Conservation (phyloP, 2,888 invertebrate genomes). For the Ormyrus thymus region DNA sequence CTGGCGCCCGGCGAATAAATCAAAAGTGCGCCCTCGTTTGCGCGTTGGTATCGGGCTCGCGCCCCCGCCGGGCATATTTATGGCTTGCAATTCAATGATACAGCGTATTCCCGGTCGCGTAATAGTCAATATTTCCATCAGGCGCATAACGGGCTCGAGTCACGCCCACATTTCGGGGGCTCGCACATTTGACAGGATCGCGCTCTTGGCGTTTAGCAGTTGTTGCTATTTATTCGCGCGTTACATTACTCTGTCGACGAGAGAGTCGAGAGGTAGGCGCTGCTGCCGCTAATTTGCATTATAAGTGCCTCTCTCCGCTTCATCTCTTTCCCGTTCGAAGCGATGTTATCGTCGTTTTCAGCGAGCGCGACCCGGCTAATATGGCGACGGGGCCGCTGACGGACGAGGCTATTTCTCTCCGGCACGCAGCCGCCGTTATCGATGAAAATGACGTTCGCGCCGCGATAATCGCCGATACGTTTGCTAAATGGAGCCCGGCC, state of each 20-base stretch:
- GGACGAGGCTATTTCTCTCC: neutral
- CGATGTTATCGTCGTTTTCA: slow-evolving; percentile 32
- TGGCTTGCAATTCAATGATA: slow-evolving; percentile 73
- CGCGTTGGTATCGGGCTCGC: slow-evolving; percentile 29
- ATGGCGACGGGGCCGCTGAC: neutral
- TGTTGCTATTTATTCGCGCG: slow-evolving; percentile 75
- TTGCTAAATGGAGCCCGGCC: slow-evolving; percentile 6
- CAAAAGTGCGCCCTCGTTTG: slow-evolving; percentile 72
- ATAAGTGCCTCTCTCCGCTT: slow-evolving; percentile 73
- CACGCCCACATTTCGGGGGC: slow-evolving; percentile 67
- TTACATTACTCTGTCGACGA: slow-evolving; percentile 66
- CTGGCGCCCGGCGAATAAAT: slow-evolving; percentile 66
- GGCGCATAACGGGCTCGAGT: slow-evolving; percentile 71
- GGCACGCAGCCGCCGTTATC: neutral
- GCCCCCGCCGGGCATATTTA: slow-evolving; percentile 71
- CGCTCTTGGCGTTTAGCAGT: slow-evolving; percentile 69
- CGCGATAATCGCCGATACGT: slow-evolving; percentile 17
- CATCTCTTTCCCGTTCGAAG: slow-evolving; percentile 69
- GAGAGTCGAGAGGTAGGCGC: slow-evolving; percentile 33
- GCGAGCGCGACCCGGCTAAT: neutral
- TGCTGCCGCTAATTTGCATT: slow-evolving; percentile 73
- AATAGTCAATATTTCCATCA: slow-evolving; percentile 76
- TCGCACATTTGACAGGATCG: slow-evolving; percentile 71
- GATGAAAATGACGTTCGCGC: neutral
- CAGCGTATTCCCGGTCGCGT: slow-evolving; percentile 71